Conservation (phyloP, 2,888 invertebrate genomes). For the Hemistola chrysoprasaria region DNA sequence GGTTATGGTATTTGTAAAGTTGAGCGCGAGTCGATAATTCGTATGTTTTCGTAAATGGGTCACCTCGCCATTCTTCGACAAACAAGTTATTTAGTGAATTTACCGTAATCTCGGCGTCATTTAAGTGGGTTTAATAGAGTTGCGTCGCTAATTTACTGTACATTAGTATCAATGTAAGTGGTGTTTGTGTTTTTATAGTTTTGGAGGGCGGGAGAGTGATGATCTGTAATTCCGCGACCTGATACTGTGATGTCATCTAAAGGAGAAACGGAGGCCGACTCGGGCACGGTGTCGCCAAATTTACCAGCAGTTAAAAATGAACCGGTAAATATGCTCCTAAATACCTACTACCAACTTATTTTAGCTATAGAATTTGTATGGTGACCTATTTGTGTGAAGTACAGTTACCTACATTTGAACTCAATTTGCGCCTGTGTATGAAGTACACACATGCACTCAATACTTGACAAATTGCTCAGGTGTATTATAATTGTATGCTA, state of each 20-base stretch:
- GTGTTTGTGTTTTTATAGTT: constrained; percentile 61
- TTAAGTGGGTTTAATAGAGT: constrained; percentile 32
- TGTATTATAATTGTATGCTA: constrained; percentile 18
- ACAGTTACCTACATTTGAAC: constrained; percentile 19
- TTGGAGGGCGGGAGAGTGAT: constrained; percentile 77
- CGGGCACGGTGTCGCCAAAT: constrained; percentile 79
- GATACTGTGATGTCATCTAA: constrained; percentile 82
- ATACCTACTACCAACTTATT: constrained; percentile 17
- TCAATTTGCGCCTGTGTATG: constrained; percentile 5
- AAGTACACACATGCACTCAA: constrained; percentile 9
- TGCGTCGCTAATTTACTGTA: constrained; percentile 27
- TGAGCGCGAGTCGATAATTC: constrained; percentile 71
- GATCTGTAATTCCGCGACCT: constrained; percentile 69
- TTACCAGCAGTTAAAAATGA: constrained; percentile 71
- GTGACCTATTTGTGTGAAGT: constrained; percentile 16
- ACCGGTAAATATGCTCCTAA: constrained; percentile 53
- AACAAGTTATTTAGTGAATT: constrained; percentile 62
- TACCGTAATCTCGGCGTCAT: constrained; percentile 37
- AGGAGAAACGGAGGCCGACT: constrained; percentile 82
- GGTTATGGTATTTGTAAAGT: constrained; percentile 60
- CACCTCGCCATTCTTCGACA: constrained; percentile 78
- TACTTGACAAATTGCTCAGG: constrained; percentile 20
- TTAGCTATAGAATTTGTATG: constrained; percentile 17
- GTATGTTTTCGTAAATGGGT: constrained; percentile 81
- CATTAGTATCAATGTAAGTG: constrained; percentile 32